Evolutionary conservation across 2,888 invertebrate species (phyloP).

Genomic region (Ellobium chinense): DNA sequence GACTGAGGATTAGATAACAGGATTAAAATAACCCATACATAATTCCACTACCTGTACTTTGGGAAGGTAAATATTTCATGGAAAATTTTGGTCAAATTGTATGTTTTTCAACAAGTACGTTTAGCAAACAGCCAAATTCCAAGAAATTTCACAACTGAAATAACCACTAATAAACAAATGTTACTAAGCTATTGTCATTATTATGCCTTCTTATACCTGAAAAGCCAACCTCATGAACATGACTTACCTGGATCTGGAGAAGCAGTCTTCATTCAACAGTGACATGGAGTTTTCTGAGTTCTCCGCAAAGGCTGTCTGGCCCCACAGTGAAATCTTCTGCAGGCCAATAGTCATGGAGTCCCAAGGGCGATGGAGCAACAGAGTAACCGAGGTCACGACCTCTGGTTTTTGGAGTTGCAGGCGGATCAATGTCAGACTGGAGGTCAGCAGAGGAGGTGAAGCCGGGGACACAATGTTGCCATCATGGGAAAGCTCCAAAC

Average conservation of each 20-base stretch:
- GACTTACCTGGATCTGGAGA: constrained; percentile 76
- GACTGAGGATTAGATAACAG: constrained; percentile 80
- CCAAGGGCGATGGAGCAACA: constrained; percentile 89
- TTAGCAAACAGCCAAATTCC: too few species aligned
- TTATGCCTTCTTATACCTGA: too few species aligned
- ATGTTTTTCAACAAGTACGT: too few species aligned
- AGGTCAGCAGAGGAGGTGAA: constrained; percentile 91
- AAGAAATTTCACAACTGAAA: too few species aligned
- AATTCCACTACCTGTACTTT: too few species aligned
- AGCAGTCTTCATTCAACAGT: constrained; percentile 70
- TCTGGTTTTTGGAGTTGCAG: constrained; percentile 90
- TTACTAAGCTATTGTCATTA: neutral
- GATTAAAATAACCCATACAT: too few species aligned
- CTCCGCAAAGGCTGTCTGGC: constrained; percentile 90
- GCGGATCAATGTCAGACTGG: constrained; percentile 90
- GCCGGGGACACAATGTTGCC: constrained; percentile 89
- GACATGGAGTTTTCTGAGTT: constrained; percentile 71
- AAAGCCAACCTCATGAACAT: too few species aligned
- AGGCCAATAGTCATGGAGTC: constrained; percentile 94
- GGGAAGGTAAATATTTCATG: too few species aligned
- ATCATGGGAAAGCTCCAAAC: constrained; percentile 90
- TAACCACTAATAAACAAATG: too few species aligned
- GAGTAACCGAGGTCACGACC: constrained; percentile 90
- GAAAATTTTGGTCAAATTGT: too few species aligned
- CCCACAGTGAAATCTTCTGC: constrained; percentile 90